Base-by-base conservation (phyloP, 2,113 vertebrate species). In the Stegastes partitus region DNA sequence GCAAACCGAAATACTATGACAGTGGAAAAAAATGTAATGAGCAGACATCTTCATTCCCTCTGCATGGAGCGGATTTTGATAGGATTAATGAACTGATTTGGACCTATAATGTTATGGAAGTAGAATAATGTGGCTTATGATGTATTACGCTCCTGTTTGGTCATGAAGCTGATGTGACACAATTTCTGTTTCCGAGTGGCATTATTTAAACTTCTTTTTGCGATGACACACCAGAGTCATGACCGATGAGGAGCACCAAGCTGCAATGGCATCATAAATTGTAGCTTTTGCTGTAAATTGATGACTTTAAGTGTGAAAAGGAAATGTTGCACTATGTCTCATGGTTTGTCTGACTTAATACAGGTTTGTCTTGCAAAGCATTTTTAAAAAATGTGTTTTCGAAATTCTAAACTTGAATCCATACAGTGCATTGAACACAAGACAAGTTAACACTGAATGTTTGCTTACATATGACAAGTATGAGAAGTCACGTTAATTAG, bases 11-110 rank as follows among this genome's bases (percentile, higher is more conserved):
- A 62, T 7, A 45, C 45, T 3, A 11, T 61, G 63, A 63, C 53
- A 22, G 55, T n/a, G 47, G 47, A 64, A 15, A 12, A 44, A 76
- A 66, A 82, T 47, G 23, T 25, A 68, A 68, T 49, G 31, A 71
- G 49, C 28, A 42, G 42, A 37, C 49, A 65, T 26, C 28, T 75
- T 84, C 6, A 14, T 49, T 77, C 42, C n/a, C 54, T 58, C 64
- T 57, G 50, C 47, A 58, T 21, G 34, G 23, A 37, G 31, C 28
- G 28, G n/a, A 28, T 58, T 64, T 25, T 51, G 19, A 72, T 71
- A 3, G 54, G 53, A 51, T 64, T 58, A 45, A 68, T 69, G 49
- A 63, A 42, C 18, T 53, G 45, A 72, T 71, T 67, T 51, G 64
- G 15, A 68, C 12, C 39, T 50, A 18, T 49, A 34, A 73, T 39